Percentiles rank a stretch among this genome's conserved stretches.
Evolutionary conservation across 2,888 invertebrate genomes (phyloP).

Genomic region (Drosophila tanythrix): DNA sequence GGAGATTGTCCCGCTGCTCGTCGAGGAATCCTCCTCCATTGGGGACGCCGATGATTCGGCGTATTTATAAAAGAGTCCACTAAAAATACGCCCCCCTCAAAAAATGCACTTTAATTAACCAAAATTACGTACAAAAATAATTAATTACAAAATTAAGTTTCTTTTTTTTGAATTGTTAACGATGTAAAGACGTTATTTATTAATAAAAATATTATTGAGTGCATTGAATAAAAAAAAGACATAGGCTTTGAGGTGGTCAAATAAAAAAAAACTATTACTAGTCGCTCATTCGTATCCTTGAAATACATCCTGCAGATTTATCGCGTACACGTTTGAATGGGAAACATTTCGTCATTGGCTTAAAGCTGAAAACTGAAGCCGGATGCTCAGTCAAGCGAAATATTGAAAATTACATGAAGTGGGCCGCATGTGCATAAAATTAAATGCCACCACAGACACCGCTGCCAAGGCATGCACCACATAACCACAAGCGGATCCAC

Average conservation of each 20-base stretch:
- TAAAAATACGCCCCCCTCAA: slow-evolving; percentile 10
- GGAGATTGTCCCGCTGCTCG: slow-evolving; percentile 65
- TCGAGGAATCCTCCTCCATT: slow-evolving; percentile 71
- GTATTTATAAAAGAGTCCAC: slow-evolving; percentile 8
- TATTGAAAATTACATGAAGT: slow-evolving; percentile 61
- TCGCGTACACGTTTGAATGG: slow-evolving; percentile 24
- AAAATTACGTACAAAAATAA: too few species aligned
- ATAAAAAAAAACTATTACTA: too few species aligned
- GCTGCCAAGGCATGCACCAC: slow-evolving; percentile 6
- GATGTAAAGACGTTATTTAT: not conserved
- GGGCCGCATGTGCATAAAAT: slow-evolving; percentile 59
- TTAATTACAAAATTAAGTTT: too few species aligned
- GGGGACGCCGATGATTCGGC: slow-evolving; percentile 81
- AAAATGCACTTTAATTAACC: slow-evolving; percentile 35
- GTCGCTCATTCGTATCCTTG: slow-evolving; percentile 1
- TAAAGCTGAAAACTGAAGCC: not conserved
- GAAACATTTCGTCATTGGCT: not conserved
- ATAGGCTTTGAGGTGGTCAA: too few species aligned
- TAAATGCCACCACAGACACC: slow-evolving; percentile 47
- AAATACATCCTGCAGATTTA: slow-evolving; percentile 3
- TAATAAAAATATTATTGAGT: not conserved
- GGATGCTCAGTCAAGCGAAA: slow-evolving; percentile 56
- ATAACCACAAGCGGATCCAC: slow-evolving; percentile 10
- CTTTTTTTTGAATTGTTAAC: not conserved
- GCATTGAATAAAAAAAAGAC: not conserved